Evolutionary conservation across 1,140 invertebrate genomes (phyloP).

Genomic region (Sitodiplosis mosellana): DNA sequence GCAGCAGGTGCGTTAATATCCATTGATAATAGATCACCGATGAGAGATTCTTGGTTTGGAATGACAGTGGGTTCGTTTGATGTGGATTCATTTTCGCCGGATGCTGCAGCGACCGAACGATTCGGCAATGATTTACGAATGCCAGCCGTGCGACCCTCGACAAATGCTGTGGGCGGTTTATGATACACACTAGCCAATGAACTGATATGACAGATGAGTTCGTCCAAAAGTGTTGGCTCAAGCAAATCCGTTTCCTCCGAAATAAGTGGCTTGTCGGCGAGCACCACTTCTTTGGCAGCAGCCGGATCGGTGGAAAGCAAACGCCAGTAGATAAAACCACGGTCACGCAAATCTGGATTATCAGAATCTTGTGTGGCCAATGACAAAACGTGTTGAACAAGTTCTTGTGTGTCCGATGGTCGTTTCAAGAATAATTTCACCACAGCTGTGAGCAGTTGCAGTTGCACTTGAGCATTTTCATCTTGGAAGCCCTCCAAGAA

Average conservation of each 20-base stretch:
- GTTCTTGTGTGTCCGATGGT: slow-evolving; percentile 93
- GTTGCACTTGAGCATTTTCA: slow-evolving; percentile 97
- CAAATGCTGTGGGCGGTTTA: slow-evolving; percentile 96
- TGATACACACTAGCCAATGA: slow-evolving; percentile 98
- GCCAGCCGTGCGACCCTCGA: slow-evolving; percentile 64
- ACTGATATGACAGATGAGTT: slow-evolving; percentile 98
- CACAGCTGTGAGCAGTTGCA: slow-evolving; percentile 92
- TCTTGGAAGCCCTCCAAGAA: slow-evolving; percentile 99
- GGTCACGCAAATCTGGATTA: slow-evolving; percentile 94
- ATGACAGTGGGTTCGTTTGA: slow-evolving; percentile 49
- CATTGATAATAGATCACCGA: slow-evolving; percentile 92
- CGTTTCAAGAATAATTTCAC: slow-evolving; percentile 97
- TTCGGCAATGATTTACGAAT: slow-evolving; percentile 46
- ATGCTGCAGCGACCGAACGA: slow-evolving; percentile 25
- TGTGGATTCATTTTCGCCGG: slow-evolving; percentile 18
- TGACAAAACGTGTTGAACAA: slow-evolving; percentile 88
- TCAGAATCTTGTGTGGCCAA: slow-evolving; percentile 96
- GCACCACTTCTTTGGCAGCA: slow-evolving; percentile 96
- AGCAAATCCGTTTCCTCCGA: slow-evolving; percentile 98
- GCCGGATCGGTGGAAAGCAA: slow-evolving; percentile 96
- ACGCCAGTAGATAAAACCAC: slow-evolving; percentile 99
- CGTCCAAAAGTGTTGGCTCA: slow-evolving; percentile 93
- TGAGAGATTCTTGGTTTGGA: slow-evolving; percentile 77
- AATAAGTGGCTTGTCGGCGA: slow-evolving; percentile 97
- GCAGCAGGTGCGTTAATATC: slow-evolving; percentile 56